These are phyloP conservation scores for Euclidia mi DNA, from an alignment of 2,888 invertebrate species.

Conservation along the genomic window DNA sequence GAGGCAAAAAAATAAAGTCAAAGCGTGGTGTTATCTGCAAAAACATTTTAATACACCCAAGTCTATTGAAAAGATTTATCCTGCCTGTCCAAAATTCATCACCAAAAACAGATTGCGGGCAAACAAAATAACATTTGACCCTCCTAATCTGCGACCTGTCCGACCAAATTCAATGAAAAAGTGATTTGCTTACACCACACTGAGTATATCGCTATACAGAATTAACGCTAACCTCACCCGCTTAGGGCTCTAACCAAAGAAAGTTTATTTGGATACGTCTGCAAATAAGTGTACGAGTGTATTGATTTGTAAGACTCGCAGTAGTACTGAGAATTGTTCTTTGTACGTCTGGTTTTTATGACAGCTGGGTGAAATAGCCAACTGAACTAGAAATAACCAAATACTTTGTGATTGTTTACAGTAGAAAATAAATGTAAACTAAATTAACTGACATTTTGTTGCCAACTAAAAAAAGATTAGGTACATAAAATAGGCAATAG, in stretches of 20 bases:
- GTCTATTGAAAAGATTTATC: conserved; percentile 21
- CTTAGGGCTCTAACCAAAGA: conserved; percentile 19
- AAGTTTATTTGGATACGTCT: conserved; percentile 16
- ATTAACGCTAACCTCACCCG: conserved; percentile 22
- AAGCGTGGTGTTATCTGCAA: background rate
- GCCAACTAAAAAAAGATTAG: too few relatives aligned
- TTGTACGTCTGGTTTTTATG: background rate
- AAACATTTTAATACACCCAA: background rate
- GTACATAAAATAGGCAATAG: too few relatives aligned
- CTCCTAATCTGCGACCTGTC: conserved; percentile 34
- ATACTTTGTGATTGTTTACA: too few relatives aligned
- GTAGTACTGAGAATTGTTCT: background rate
- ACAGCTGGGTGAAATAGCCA: too few relatives aligned
- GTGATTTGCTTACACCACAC: conserved; percentile 21
- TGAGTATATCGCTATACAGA: conserved; percentile 10
- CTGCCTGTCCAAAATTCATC: conserved; percentile 20
- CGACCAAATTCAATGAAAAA: conserved; percentile 33
- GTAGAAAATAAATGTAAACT: too few relatives aligned
- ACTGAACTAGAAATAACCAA: too few relatives aligned
- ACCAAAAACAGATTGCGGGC: conserved; percentile 23
- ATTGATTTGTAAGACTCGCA: conserved; percentile 1
- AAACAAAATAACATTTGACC: conserved; percentile 40
- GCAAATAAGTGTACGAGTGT: conserved; percentile 6
- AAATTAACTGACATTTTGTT: too few relatives aligned
- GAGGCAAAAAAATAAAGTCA: background rate